A percentile compares a stretch with the other conserved stretches of the same genome.
Evolutionary conservation across 2,113 vertebrate species (phyloP).

Genomic region (Sinocyclocheilus maitianheensis): DNA sequence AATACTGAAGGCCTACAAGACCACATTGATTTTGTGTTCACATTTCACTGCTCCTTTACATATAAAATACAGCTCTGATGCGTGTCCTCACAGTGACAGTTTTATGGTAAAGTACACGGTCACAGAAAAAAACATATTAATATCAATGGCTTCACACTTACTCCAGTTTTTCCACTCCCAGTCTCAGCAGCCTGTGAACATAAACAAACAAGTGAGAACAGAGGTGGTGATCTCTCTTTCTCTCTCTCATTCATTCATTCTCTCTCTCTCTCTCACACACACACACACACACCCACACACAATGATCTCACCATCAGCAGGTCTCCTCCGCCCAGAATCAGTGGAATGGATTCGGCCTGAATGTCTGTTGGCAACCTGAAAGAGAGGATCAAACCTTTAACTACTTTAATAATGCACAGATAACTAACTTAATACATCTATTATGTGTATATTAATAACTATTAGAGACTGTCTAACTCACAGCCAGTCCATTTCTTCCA

Average conservation of each 20-base stretch:
- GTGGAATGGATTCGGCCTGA: slow-evolving; percentile 93
- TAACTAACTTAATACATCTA: not conserved
- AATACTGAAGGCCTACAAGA: slow-evolving; percentile 91
- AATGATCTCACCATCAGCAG: slow-evolving; percentile 88
- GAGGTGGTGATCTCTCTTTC: not conserved
- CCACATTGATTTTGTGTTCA: not conserved
- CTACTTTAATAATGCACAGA: not conserved
- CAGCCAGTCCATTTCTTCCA: slow-evolving; percentile 99
- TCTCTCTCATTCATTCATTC: too few relatives aligned
- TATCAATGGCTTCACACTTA: slow-evolving; percentile 73
- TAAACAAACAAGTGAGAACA: not conserved
- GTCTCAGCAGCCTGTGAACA: slow-evolving; percentile 91
- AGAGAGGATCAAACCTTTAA: not conserved
- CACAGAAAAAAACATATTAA: not conserved
- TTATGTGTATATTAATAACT: not conserved
- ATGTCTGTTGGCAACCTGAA: slow-evolving; percentile 95
- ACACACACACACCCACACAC: not conserved
- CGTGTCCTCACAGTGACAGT: too few relatives aligned
- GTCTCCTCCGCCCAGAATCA: slow-evolving; percentile 96
- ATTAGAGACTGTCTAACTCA: slow-evolving; percentile 74
- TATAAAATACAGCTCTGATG: not conserved
- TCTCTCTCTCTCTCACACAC: not conserved
- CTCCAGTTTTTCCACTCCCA: slow-evolving; percentile 97
- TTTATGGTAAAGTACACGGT: not conserved
- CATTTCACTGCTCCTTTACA: not conserved